Conservation (phyloP, 2,888 invertebrate species). For the Psococerastis gibbosa region DNA sequence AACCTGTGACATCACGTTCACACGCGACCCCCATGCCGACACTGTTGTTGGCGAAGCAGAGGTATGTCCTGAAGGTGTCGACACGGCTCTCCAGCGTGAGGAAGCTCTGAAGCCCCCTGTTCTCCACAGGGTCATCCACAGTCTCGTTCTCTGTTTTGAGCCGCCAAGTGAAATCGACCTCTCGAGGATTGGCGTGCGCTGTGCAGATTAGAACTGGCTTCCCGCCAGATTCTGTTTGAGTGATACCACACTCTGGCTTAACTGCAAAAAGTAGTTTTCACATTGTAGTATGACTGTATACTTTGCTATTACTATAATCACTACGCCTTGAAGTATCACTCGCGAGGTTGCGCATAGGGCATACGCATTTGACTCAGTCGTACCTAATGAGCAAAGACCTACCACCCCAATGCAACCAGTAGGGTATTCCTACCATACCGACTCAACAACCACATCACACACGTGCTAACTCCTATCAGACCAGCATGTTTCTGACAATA, state of each 20-base stretch:
- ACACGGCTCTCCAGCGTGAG: constrained; percentile 40
- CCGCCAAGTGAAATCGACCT: constrained; percentile 65
- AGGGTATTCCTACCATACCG: too few species aligned
- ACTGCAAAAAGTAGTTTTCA: constrained; percentile 37
- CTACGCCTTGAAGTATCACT: too few species aligned
- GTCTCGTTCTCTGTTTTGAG: constrained; percentile 70
- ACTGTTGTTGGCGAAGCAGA: constrained; percentile 68
- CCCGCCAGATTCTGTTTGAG: constrained; percentile 49
- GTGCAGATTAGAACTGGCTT: constrained; percentile 61
- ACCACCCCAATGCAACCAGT: too few species aligned
- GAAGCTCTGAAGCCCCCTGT: constrained; percentile 35
- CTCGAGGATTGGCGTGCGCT: constrained; percentile 59
- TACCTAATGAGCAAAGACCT: too few species aligned
- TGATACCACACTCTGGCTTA: constrained; percentile 67
- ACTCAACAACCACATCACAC: too few species aligned
- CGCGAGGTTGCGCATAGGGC: too few species aligned
- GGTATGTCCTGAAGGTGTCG: constrained; percentile 54
- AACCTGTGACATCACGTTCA: constrained; percentile 33
- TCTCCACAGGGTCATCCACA: constrained; percentile 34
- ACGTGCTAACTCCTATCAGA: too few species aligned
- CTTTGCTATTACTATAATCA: too few species aligned
- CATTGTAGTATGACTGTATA: too few species aligned
- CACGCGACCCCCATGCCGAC: constrained; percentile 44
- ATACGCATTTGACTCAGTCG: too few species aligned
- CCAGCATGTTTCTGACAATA: too few species aligned